Evolutionary conservation across 2,113 vertebrate species (phyloP).

Genomic region (Lasiurus borealis): DNA sequence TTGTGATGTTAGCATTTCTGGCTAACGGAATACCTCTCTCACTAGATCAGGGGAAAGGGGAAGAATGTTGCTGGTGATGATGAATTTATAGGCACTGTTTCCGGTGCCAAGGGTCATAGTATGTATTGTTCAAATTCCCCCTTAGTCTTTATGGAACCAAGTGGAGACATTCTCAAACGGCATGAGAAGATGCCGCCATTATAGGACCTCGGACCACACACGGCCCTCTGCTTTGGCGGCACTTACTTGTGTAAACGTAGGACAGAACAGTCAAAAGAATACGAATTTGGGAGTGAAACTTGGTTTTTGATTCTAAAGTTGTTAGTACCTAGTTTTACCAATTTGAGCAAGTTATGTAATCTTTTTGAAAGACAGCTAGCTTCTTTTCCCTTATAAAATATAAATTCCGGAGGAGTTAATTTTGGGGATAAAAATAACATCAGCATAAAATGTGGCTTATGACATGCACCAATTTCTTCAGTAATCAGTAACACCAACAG

Average conservation of each 20-base stretch:
- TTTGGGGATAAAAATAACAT: background rate
- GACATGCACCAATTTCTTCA: background rate
- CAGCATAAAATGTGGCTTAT: background rate
- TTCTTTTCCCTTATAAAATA: background rate
- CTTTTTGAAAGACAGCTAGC: background rate
- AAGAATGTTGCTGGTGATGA: background rate
- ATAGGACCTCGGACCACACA: accelerated
- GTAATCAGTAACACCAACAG: background rate
- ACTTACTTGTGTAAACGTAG: background rate
- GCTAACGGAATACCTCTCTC: background rate
- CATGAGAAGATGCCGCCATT: background rate
- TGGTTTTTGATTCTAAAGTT: slow-evolving; percentile 8
- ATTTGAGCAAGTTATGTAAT: background rate
- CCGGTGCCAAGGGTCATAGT: background rate
- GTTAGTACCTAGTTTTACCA: background rate
- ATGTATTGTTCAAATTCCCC: background rate
- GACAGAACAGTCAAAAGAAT: background rate
- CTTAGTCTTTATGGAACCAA: background rate
- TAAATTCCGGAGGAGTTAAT: background rate
- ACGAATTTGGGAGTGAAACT: background rate
- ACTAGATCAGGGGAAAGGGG: background rate
- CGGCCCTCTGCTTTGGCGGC: background rate
- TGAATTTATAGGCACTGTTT: background rate
- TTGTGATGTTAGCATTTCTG: background rate
- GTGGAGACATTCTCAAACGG: background rate